Base-by-base conservation (phyloP, 2,113 vertebrate genomes). In the Antechinus stuartii region DNA sequence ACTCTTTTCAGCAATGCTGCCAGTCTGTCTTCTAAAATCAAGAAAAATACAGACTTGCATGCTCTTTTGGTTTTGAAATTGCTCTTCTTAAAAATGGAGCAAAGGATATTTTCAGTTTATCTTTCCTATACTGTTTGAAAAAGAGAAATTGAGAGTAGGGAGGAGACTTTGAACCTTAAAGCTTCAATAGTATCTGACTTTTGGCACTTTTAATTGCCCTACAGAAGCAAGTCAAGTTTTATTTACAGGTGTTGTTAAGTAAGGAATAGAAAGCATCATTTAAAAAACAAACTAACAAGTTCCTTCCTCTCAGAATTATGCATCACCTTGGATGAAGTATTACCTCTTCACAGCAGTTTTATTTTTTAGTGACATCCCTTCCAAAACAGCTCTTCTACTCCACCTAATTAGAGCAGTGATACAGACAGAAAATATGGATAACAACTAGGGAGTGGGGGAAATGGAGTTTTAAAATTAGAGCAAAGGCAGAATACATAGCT, bases 221-320 rank as follows among this genome's bases (percentile, higher is more conserved):
- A 50, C 46, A 55, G 92, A 54, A 93, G 16, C 30, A 91, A 68
- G 35, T 57, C 54, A 76, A 23, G 55, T 95, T 95, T 96, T 76
- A 94, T 93, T 94, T 95, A 95, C 54, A 89, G 61, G 10, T 54
- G 22, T 95, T 94, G 54, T 91, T 95, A 96, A 91, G 93, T 56
- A 52, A 90, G 19, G 90, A n/a, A 54, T 46, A 50, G 22, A 47
- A 93, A 95, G 24, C n/a, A 26, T 93, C 47, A 61, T 3, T 92
- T 95, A 47, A 49, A 50, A 84, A 94, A 57, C 30, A 91, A 52
- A 52, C 50, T 52, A 52, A 52, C 50, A 52, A 52, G 55, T 9
- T 90, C 68, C 23, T 56, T 94, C 94, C 91, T 23, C 56, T 95
- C 16, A 22, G 25, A 25, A 89, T 90, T 61, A 89, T 49, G 24